Evolutionary conservation across 1,140 invertebrate genomes (phyloP), one percentile per base, ranked within the genome.

Genomic region (fruit fly (Drosophila melanogaster)): DNA sequence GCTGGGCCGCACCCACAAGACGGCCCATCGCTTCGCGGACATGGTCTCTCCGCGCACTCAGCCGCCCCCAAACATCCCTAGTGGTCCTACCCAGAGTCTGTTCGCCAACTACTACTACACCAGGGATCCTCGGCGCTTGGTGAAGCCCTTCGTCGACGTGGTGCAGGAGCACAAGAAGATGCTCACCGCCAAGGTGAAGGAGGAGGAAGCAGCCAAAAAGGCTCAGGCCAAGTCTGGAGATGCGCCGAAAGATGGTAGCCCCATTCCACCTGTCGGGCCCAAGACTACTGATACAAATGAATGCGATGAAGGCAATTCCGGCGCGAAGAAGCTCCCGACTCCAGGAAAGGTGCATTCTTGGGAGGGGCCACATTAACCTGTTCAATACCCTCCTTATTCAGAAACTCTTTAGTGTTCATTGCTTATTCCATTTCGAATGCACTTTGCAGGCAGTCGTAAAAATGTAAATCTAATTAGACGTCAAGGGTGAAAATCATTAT

Each of bases 401-500:
- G 37, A 33, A 33, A 15, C 17, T 15, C 24, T 43, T 30, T 40
- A 10, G 6, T 22, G 41, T 40, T 22, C 8, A 4, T 61, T 51
- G 22, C 14, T 5, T 22, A 3, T 10, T 1, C 7, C 37, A n/a
- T 26, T 69, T 14, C 17, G 26, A 26, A 11, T 46, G 35, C 11
- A 7, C 11, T 12, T 49, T 41, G 8, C 47, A 61, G 70, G 24
- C 38, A 49, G 65, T 73, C 79, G 72, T 75, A 84, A 85, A 74
- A 83, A 60, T 40, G 76, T 46, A 86, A 87, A 89, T 89, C 84
- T 87, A 83, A 87, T 87, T 89, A 87, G 71, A 79, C 56, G 59
- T 46, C 70, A 50, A 49, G 71, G 49, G 57, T 41, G 79, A 84
- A 87, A 80, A 87, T 84, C 85, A 84, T 89, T 87, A 87, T 87